Conservation (phyloP, 2,888 invertebrate species). For the Galerucella nymphaeae region DNA sequence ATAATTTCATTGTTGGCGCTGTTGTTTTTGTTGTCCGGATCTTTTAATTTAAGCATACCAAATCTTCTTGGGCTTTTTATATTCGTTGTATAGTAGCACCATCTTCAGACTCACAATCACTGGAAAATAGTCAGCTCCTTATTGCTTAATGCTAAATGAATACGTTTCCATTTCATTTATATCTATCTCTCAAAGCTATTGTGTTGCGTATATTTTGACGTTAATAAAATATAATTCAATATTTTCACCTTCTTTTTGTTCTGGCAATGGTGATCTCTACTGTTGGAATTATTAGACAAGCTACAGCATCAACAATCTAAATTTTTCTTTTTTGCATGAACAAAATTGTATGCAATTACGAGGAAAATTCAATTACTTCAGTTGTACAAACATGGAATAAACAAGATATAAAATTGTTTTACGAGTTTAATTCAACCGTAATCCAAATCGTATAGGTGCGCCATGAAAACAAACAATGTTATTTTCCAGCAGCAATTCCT, state of each 20-base stretch:
- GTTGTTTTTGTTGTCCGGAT: no score
- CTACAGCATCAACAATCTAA: not conserved
- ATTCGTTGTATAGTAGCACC: no score
- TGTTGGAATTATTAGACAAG: slow-evolving; percentile 6
- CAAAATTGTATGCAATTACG: slow-evolving; percentile 1
- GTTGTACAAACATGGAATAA: not conserved
- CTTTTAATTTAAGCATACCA: no score
- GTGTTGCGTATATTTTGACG: not conserved
- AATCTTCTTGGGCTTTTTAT: no score
- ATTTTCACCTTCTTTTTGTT: not conserved
- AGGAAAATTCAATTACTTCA: slow-evolving; percentile 9
- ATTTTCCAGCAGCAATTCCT: not conserved
- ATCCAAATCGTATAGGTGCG: not conserved
- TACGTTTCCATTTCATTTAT: not conserved
- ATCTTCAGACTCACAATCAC: no score
- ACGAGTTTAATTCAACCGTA: not conserved
- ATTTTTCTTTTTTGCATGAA: not conserved
- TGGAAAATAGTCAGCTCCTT: no score
- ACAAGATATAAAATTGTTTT: slow-evolving; percentile 6
- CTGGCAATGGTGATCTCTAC: not conserved
- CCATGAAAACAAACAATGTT: slow-evolving; percentile 8
- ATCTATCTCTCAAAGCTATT: not conserved
- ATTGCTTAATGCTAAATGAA: not conserved
- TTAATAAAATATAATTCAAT: not conserved
- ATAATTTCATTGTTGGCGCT: no score